phyloP scores from a whole-genome alignment of 2,888 invertebrate genomes.

The Brachylomia viminalis region DNA sequence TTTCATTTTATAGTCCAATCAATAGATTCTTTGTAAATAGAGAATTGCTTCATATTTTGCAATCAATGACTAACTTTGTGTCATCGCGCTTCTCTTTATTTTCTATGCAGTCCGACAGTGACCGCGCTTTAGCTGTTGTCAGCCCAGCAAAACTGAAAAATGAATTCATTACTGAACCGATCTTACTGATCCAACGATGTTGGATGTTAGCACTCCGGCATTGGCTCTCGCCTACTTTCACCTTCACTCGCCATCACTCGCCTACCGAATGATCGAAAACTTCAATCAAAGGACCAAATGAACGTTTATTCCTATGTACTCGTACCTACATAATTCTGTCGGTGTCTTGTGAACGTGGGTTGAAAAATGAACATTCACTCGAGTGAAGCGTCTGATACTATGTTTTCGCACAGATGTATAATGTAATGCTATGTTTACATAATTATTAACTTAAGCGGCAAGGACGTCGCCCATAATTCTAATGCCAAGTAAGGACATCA shows the following conservation, averaged over 20 bases:
- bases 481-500: not conserved
- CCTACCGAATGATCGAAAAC: not conserved
- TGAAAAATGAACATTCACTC: not conserved
- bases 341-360: not conserved
- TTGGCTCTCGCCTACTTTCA: too few relatives aligned
- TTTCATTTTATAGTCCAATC: too few relatives aligned
- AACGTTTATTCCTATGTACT: not conserved
- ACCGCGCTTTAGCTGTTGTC: too few relatives aligned
- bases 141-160: too few relatives aligned
- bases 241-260: not conserved
- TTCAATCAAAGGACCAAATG: not conserved
- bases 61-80: too few relatives aligned
- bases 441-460: not conserved
- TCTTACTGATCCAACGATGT: too few relatives aligned
- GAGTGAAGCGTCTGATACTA: not conserved
- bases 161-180: not conserved
- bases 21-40: too few relatives aligned
- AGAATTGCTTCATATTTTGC: too few relatives aligned
- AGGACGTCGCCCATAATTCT: not conserved
- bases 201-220: too few relatives aligned
- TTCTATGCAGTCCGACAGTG: too few relatives aligned
- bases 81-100: too few relatives aligned
- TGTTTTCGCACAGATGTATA: not conserved
- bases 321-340: not conserved
- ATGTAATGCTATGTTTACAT: not conserved